A percentile compares a stretch with the other conserved stretches of the same genome.
Evolutionary conservation across 2,797 vertebrate genomes (phyloP).

Genomic region (Parambassis ranga): DNA sequence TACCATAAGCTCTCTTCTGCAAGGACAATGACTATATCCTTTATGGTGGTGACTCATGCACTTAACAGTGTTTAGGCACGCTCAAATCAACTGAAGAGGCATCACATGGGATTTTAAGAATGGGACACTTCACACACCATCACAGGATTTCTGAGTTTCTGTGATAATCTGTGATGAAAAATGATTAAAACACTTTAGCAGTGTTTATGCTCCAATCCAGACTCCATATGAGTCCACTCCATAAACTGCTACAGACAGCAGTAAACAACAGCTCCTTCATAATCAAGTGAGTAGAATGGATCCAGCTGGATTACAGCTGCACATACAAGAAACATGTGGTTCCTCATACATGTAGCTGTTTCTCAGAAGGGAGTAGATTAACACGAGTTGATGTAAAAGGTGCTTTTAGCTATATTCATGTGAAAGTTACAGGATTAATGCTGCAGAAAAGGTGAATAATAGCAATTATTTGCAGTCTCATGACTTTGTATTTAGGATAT

Average conservation of each 20-base stretch:
- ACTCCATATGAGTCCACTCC: conserved; percentile 19
- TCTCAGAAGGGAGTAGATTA: background rate
- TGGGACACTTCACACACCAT: background rate
- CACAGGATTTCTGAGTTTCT: background rate
- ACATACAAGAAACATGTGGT: conserved; percentile 34
- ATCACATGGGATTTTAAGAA: background rate
- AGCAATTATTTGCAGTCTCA: too few relatives aligned
- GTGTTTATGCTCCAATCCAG: conserved; percentile 16
- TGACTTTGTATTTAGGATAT: too few relatives aligned
- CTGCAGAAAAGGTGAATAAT: too few relatives aligned
- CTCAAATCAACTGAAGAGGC: conserved; percentile 53
- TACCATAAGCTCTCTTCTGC: conserved; percentile 31
- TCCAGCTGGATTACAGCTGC: conserved; percentile 70
- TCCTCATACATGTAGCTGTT: conserved; percentile 12
- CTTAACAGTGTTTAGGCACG: conserved; percentile 14
- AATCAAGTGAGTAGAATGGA: conserved; percentile 45
- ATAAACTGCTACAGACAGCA: conserved; percentile 24
- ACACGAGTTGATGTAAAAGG: background rate
- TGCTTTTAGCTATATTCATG: too few relatives aligned
- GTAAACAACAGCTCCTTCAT: conserved; percentile 51
- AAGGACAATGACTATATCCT: conserved; percentile 45
- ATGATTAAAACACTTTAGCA: background rate
- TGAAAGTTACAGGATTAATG: too few relatives aligned
- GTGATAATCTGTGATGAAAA: too few relatives aligned
- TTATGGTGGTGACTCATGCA: conserved; percentile 64